phyloP scores from a whole-genome alignment of 2,797 vertebrate species.

The Crypturellus tataupa region DNA sequence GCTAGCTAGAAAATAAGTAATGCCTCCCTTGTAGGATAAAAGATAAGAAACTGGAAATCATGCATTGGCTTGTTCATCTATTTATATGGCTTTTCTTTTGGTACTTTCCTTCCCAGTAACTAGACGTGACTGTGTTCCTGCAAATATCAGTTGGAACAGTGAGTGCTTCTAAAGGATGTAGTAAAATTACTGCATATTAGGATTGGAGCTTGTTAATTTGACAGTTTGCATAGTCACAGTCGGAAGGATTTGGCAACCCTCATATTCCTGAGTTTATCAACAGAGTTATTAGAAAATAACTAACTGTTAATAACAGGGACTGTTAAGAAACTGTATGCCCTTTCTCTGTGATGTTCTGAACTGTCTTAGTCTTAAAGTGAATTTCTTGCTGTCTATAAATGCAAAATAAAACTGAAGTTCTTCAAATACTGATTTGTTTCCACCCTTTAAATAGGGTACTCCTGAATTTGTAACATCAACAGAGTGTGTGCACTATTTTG shows the following conservation, averaged over 20 bases:
- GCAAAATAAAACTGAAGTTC: neutral
- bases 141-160: neutral
- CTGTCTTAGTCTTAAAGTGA: neutral
- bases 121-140: neutral
- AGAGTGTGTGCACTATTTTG: conserved; percentile 94
- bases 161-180: neutral
- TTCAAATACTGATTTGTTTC: neutral
- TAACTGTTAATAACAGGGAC: neutral
- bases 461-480: conserved; percentile 92
- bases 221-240: neutral
- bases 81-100: neutral
- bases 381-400: neutral
- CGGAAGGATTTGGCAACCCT: neutral
- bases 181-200: neutral
- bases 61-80: neutral
- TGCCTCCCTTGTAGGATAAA: neutral
- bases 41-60: neutral
- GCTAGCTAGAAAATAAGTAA: neutral
- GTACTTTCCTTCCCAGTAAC: neutral
- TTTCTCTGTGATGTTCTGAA: neutral
- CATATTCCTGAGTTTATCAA: neutral
- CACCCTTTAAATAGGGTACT: conserved; percentile 84
- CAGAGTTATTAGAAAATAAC: neutral
- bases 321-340: neutral
- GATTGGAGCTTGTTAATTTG: neutral